phyloP scores from a whole-genome alignment of 1,140 invertebrate genomes.

The Teleogryllus occipitalis region DNA sequence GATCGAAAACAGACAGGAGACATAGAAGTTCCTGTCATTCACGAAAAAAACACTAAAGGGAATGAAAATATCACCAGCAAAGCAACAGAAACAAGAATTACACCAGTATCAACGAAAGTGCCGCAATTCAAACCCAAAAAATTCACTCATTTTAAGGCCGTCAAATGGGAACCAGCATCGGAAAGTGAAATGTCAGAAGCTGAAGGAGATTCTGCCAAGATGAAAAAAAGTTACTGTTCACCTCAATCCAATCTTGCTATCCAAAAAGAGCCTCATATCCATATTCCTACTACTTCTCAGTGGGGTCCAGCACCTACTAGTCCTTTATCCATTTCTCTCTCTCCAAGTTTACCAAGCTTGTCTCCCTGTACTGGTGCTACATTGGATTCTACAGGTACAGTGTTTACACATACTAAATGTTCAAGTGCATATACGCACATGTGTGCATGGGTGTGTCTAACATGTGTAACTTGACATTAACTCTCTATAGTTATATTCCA shows the following conservation, averaged over 20 bases:
- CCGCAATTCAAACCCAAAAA: slow-evolving; percentile 34
- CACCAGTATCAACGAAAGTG: slow-evolving; percentile 19
- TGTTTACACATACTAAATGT: background rate
- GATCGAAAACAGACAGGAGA: slow-evolving; percentile 39
- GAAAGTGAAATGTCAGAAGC: slow-evolving; percentile 51
- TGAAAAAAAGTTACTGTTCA: slow-evolving; percentile 34
- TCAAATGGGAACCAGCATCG: slow-evolving; percentile 55
- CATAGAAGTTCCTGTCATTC: slow-evolving; percentile 53
- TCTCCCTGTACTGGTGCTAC: slow-evolving; percentile 34
- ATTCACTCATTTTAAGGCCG: slow-evolving; percentile 41
- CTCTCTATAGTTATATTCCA: too few species aligned
- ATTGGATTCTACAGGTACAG: slow-evolving; percentile 38
- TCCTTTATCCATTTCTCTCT: slow-evolving; percentile 47
- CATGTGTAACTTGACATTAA: too few species aligned
- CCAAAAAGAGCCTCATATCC: slow-evolving; percentile 24
- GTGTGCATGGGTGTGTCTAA: too few species aligned
- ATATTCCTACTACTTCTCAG: slow-evolving; percentile 33
- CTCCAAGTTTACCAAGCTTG: slow-evolving; percentile 48
- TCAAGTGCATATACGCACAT: too few species aligned
- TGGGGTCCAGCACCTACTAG: slow-evolving; percentile 49
- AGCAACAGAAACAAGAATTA: background rate
- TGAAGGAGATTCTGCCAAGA: slow-evolving; percentile 20
- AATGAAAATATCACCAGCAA: background rate
- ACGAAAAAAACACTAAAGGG: slow-evolving; percentile 39
- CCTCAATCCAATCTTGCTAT: slow-evolving; percentile 26